phyloP scores from a whole-genome alignment of 1,140 invertebrate species.

The Condylostylus longicornis region DNA sequence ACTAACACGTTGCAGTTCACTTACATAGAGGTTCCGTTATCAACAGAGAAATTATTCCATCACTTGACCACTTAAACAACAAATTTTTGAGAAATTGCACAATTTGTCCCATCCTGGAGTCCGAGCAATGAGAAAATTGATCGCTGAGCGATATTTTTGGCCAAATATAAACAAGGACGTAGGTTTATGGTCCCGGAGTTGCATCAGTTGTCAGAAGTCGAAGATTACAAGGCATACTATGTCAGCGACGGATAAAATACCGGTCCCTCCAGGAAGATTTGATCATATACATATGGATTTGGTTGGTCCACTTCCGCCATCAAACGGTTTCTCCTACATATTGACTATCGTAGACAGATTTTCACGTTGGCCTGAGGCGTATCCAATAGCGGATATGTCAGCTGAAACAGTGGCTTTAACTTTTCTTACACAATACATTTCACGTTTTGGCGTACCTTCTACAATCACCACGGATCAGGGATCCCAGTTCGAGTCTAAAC shows the following conservation, averaged over 20 bases:
- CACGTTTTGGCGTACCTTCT: conserved; percentile 14
- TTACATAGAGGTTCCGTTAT: no score
- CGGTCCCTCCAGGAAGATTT: conserved; percentile 6
- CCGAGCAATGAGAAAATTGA: no score
- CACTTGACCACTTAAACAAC: no score
- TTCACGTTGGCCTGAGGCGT: no score
- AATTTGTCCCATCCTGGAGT: no score
- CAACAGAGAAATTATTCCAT: no score
- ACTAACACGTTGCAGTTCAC: no score
- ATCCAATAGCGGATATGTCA: conserved; percentile 17
- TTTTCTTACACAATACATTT: conserved; percentile 19
- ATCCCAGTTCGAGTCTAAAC: conserved; percentile 18
- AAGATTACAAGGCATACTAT: conserved; percentile 15
- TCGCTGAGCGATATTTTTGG: no score
- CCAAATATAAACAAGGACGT: conserved; percentile 14
- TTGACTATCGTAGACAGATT: conserved; percentile 19
- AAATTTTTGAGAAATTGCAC: no score
- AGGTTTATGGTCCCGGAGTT: conserved; percentile 6
- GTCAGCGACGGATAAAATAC: not conserved
- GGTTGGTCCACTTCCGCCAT: conserved; percentile 12
- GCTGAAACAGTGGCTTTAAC: conserved; percentile 16
- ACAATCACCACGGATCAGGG: conserved; percentile 27
- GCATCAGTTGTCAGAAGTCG: conserved; percentile 16
- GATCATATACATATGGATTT: conserved; percentile 22
- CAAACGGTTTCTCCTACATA: conserved; percentile 12